Conservation (phyloP, 2,797 vertebrate genomes). For the Dipus sagitta region DNA sequence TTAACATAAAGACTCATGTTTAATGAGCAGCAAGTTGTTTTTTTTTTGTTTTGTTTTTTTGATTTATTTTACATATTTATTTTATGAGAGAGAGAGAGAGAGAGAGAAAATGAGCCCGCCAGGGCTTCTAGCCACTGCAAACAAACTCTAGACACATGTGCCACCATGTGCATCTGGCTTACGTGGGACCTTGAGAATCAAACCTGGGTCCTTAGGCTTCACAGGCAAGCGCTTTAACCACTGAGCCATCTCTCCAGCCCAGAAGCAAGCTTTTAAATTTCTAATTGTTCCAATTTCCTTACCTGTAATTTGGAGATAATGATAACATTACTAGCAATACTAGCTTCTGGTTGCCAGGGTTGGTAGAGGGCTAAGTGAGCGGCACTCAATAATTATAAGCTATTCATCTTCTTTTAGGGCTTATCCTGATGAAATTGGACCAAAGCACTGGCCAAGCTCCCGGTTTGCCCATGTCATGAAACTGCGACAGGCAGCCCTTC, state of each 20-base stretch:
- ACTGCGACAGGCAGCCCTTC: conserved; percentile 95
- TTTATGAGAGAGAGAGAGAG: too few species aligned
- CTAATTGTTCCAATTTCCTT: background rate
- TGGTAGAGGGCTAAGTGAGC: background rate
- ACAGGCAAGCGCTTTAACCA: too few species aligned
- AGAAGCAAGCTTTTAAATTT: background rate
- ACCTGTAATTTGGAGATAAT: background rate
- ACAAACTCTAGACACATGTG: too few species aligned
- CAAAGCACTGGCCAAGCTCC: conserved; percentile 96
- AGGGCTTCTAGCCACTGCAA: too few species aligned
- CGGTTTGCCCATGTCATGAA: conserved; percentile 97
- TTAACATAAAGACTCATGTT: background rate
- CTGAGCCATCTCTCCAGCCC: too few species aligned
- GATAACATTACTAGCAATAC: background rate
- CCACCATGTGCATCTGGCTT: too few species aligned
- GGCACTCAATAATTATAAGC: background rate
- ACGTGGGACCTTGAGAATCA: too few species aligned
- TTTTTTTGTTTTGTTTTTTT: too few species aligned
- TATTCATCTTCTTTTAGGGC: conserved; percentile 87
- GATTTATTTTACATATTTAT: too few species aligned
- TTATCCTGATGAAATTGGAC: conserved; percentile 96
- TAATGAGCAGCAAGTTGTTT: background rate
- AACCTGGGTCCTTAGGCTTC: too few species aligned
- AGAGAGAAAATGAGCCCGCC: too few species aligned
- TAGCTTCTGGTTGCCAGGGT: background rate